Conservation (phyloP, 2,113 vertebrate genomes). For the Dinomys branickii region DNA sequence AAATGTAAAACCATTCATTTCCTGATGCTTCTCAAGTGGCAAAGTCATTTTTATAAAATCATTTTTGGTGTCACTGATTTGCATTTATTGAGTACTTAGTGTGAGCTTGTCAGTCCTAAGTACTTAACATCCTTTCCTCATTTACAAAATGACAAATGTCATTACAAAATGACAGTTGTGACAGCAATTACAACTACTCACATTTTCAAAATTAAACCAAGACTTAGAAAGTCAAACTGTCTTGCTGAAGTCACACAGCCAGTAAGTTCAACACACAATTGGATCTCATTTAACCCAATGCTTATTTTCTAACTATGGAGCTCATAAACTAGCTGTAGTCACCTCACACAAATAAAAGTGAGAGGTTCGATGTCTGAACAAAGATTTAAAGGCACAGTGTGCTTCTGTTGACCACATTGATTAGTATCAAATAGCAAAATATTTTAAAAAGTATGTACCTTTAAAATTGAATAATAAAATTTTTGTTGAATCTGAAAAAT, state of each 20-base stretch:
- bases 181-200: conserved; percentile 43
- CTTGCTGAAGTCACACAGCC: not conserved
- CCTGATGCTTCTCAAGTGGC: not conserved
- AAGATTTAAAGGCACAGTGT: not conserved
- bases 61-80: conserved; percentile 31
- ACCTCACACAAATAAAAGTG: not conserved
- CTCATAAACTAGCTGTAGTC: not conserved
- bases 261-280: conserved; percentile 25
- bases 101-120: not conserved
- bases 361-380: not conserved
- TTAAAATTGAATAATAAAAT: not conserved
- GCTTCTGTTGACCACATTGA: not conserved
- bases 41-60: conserved; percentile 24
- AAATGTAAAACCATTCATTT: conserved; percentile 38
- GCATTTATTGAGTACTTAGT: not conserved
- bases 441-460: not conserved
- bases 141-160: conserved; percentile 57
- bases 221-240: conserved; percentile 43
- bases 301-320: conserved; percentile 37
- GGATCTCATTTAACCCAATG: not conserved
- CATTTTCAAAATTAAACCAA: conserved; percentile 55
- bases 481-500: not conserved
- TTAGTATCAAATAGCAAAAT: not conserved
- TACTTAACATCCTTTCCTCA: conserved; percentile 19
- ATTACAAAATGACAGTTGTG: conserved; percentile 55